A percentile compares a stretch with the other conserved stretches of the same genome.
phyloP scores from a whole-genome alignment of 2,888 invertebrate genomes.

The Proisotoma minuta region DNA sequence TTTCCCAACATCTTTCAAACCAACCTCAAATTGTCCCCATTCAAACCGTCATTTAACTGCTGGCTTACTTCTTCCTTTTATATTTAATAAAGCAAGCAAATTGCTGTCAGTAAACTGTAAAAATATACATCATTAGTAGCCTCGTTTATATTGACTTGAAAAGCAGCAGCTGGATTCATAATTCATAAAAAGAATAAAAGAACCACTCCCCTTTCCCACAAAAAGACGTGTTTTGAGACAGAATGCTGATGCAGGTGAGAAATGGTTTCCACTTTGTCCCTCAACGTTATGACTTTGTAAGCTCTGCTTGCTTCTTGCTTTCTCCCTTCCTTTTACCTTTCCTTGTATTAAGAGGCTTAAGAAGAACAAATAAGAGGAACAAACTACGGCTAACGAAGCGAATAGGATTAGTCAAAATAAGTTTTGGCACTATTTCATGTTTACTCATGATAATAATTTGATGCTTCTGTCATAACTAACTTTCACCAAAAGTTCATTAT shows the following conservation, averaged over 20 bases:
- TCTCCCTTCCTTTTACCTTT: too few species aligned
- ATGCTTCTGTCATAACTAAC: neutral
- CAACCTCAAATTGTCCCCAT: too few species aligned
- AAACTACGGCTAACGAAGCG: conserved; percentile 11
- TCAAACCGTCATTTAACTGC: too few species aligned
- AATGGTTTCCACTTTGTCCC: neutral
- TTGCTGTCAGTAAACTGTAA: neutral
- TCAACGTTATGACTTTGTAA: too few species aligned
- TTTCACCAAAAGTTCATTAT: neutral
- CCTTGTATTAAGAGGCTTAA: neutral
- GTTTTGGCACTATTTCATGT: conserved; percentile 9
- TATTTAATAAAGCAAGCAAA: too few species aligned
- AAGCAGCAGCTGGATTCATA: neutral
- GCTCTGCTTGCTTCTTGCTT: too few species aligned
- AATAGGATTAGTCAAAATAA: conserved; percentile 12
- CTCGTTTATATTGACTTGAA: neutral
- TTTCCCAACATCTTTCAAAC: neutral
- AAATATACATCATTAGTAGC: conserved; percentile 1
- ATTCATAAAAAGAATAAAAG: neutral
- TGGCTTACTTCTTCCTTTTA: too few species aligned
- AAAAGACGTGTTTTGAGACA: neutral
- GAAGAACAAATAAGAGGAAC: conserved; percentile 2
- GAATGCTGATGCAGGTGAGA: neutral
- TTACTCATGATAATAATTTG: conserved; percentile 17
- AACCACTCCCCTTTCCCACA: neutral